Evolutionary conservation across 2,113 vertebrate genomes (phyloP), one percentile per base, ranked within the genome.

Genomic region (Limanda limanda): DNA sequence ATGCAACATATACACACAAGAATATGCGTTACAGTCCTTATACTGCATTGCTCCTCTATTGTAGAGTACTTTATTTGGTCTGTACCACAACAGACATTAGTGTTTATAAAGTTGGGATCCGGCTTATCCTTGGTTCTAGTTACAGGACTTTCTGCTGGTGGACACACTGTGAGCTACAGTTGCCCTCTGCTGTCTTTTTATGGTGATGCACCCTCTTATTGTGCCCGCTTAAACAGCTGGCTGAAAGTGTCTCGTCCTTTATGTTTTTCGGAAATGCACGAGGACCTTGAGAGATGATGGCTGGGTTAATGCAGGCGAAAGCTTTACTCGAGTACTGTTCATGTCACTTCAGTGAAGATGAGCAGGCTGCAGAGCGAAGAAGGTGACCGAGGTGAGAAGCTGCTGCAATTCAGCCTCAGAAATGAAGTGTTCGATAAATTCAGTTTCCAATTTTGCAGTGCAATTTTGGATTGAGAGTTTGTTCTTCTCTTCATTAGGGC

Each of bases 101-200:
- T 47, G n/a, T n/a, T 17, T 31, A 48, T 48, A 15, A 4, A 4
- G 17, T 21, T 40, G 15, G 48, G 31, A 25, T n/a, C 59, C 47
- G 17, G 37, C 4, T 56, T 7, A 14, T 58, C 21, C 10, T 12
- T 40, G 42, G 24, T 24, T 71, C 8, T 15, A 45, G n/a, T 23
- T 81, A 15, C 20, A 64, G 12, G 17, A n/a, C 10, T 67, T 68
- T 40, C 24, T 10, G 20, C 25, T 6, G 40, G 15, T 45, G 62
- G 45, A 27, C 40, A n/a, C 7, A 27, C 23, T 74, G 64, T 76
- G 76, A 74, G 78, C 62, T 51, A 65, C 58, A 61, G 82, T 81
- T 87, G 84, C 89, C 87, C 89, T 78, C 90, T 24, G 4, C 75
- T 90, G 92, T 54, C 45, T 47, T 18, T 40, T 64, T 5, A n/a